Base-by-base conservation (phyloP, 1,140 invertebrate genomes). In the Zaprionus vittiger region DNA sequence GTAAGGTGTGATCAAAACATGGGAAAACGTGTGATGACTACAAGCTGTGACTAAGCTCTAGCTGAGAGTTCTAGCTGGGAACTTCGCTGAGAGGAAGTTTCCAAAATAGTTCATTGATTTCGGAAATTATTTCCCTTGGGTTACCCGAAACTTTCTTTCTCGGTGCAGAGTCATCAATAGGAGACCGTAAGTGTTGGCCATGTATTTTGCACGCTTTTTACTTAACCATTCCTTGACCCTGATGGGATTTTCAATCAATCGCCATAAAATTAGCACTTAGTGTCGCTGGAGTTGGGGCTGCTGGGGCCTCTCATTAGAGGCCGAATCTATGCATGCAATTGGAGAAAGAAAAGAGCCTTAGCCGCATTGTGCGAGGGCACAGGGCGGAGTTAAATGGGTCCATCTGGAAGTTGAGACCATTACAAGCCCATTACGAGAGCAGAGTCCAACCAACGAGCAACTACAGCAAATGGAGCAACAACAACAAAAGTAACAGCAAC, bases 261-360 rank as follows among this genome's bases (percentile, higher is more conserved):
- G 71, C 78, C 72, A 81, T 72, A 79, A 87, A 83, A 87, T 89
- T 83, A 87, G 81, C 84, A 84, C 78, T 75, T 73, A 87, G 83
- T 71, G 80, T 81, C 67, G 67, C 41, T 73, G 24, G 34, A 47
- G n/a, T n/a, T 47, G n/a, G 38, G 5, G 9, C 7, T 37, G n/a
- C 7, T 47, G n/a, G 41, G 28, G 6, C 55, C 85, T 81, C 78
- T 87, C 78, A 87, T 87, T 87, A 84, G 83, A 84, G 69, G 69
- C 72, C 75, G 68, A 89, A 89, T 89, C 84, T 84, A 84, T 89
- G 85, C 84, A 89, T 90, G 75, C 81, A 73, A 87, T 83, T 87
- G 74, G 70, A 57, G 69, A 61, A 68, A 66, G 76, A 70, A 83
- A 84, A 73, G 72, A 76, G 17, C 37, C 52, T 65, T 56, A 44